Conservation (phyloP, 2,797 vertebrate species). For the Liasis olivaceus region DNA sequence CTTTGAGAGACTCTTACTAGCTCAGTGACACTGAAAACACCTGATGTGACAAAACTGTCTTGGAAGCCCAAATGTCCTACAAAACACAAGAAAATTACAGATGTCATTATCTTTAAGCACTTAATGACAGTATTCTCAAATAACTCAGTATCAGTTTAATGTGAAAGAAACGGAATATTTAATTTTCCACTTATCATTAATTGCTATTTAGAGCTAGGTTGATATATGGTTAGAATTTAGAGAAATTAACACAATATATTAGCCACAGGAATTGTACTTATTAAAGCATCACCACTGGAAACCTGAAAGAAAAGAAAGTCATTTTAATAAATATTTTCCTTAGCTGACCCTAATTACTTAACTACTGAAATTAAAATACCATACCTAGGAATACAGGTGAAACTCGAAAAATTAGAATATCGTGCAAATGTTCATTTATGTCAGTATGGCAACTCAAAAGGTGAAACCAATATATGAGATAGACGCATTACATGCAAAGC, state of each 20-base stretch:
- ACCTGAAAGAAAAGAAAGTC: constrained; percentile 75
- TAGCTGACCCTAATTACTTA: constrained; percentile 72
- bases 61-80: constrained; percentile 98
- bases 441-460: no score
- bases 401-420: no score
- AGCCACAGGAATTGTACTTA: constrained; percentile 73
- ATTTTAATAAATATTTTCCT: constrained; percentile 76
- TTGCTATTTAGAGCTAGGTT: constrained; percentile 70
- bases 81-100: constrained; percentile 73
- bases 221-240: constrained; percentile 71
- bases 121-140: constrained; percentile 69
- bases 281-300: constrained; percentile 76
- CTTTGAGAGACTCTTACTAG: constrained; percentile 98
- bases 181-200: constrained; percentile 67
- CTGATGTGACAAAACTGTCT: constrained; percentile 98
- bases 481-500: no score
- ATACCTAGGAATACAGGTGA: constrained; percentile 59
- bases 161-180: constrained; percentile 62
- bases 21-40: constrained; percentile 97
- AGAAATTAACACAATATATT: constrained; percentile 72
- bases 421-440: no score
- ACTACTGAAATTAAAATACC: constrained; percentile 70
- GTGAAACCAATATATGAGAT: no score
- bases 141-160: constrained; percentile 63
- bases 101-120: constrained; percentile 62